Evolutionary conservation across 2,888 invertebrate species (phyloP).

Genomic region (Pseudanteris insignis): DNA sequence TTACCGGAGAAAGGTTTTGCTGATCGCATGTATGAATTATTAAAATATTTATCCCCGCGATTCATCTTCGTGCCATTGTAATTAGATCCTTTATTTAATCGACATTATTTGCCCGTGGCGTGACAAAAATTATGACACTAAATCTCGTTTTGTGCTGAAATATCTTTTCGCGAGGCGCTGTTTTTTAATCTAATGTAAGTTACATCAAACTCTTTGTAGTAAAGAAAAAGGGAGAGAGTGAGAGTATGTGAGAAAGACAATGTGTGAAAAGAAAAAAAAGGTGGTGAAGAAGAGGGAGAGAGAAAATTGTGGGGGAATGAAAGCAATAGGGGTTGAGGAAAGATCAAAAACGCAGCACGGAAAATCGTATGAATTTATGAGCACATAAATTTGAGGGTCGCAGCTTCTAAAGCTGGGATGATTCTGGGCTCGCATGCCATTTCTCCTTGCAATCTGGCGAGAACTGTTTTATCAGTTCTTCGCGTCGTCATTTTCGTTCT

Average conservation of each 20-base stretch:
- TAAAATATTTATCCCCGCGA: neutral
- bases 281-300: too few relatives aligned
- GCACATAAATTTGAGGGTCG: conserved; percentile 61
- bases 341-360: conserved; percentile 57
- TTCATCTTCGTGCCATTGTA: neutral
- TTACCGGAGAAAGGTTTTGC: too few relatives aligned
- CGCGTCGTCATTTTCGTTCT: conserved; percentile 41
- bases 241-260: too few relatives aligned
- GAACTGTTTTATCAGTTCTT: conserved; percentile 45
- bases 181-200: conserved; percentile 34
- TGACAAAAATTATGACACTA: conserved; percentile 1
- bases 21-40: neutral
- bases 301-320: conserved; percentile 32
- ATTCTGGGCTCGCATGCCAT: conserved; percentile 51
- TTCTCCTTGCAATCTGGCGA: conserved; percentile 45
- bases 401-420: conserved; percentile 50
- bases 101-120: conserved; percentile 5
- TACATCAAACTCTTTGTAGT: conserved; percentile 32
- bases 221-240: too few relatives aligned
- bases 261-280: too few relatives aligned
- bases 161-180: conserved; percentile 2
- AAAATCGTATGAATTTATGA: conserved; percentile 64
- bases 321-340: conserved; percentile 39
- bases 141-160: conserved; percentile 13
- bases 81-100: conserved; percentile 7